These are phyloP conservation scores for Phaedon cochleariae DNA, from an alignment of 2,888 invertebrate species.

Conservation along the genomic window DNA sequence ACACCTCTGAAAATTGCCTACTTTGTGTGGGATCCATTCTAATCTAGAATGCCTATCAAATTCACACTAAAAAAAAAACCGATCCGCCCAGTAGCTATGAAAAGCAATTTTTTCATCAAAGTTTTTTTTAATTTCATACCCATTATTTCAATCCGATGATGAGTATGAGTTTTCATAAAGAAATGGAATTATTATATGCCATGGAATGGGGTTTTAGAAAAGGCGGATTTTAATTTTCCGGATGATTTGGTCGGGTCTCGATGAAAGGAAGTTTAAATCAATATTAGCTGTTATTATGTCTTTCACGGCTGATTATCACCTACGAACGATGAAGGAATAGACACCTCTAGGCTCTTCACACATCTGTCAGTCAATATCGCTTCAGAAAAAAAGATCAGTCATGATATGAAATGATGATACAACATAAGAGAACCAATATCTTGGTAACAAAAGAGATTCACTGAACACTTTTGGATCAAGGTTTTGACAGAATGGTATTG, in stretches of 20 bases:
- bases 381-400: not conserved
- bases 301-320: conserved; percentile 32
- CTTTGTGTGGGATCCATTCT: not conserved
- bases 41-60: conserved; percentile 15
- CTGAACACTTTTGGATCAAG: not conserved
- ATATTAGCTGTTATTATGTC: conserved; percentile 38
- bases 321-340: conserved; percentile 9
- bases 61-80: conserved; percentile 17
- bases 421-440: not conserved
- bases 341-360: conserved; percentile 6
- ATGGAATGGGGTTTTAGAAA: conserved; percentile 39
- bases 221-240: conserved; percentile 43
- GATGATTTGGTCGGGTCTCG: conserved; percentile 38
- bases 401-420: not conserved
- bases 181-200: conserved; percentile 38
- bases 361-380: not conserved
- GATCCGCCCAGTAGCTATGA: conserved; percentile 32
- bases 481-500: no score
- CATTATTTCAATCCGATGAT: conserved; percentile 36
- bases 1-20: not conserved
- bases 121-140: conserved; percentile 41
- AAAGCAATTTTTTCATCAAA: conserved; percentile 34
- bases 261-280: conserved; percentile 36
- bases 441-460: not conserved
- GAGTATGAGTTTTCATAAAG: conserved; percentile 26